phyloP scores from a whole-genome alignment of 2,888 invertebrate genomes.

The Sphaerophoria taeniata region DNA sequence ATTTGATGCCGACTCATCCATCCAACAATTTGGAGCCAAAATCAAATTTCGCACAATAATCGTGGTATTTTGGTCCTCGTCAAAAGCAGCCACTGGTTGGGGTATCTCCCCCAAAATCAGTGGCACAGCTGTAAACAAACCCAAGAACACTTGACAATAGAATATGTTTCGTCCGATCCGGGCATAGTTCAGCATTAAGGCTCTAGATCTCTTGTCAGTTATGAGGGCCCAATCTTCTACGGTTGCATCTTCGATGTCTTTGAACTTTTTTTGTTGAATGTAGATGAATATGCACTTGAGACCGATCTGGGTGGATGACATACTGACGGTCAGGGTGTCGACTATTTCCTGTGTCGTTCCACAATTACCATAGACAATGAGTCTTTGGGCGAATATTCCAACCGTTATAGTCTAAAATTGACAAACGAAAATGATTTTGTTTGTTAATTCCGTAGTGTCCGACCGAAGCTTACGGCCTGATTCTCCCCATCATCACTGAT shows the following conservation, averaged over 20 bases:
- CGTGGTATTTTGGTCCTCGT: constrained; percentile 2
- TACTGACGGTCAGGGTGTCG: constrained; percentile 17
- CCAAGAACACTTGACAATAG: constrained; percentile 22
- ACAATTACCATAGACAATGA: constrained; percentile 6
- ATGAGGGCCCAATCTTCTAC: constrained; percentile 25
- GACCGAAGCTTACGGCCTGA: too few relatives aligned
- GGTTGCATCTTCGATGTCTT: constrained; percentile 3
- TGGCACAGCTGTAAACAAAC: constrained; percentile 12
- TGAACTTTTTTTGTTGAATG: constrained; percentile 1
- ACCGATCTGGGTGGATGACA: constrained; percentile 29
- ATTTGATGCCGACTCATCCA: background rate
- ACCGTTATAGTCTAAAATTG: constrained; percentile 5
- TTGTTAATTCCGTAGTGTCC: too few relatives aligned
- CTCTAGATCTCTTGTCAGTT: background rate
- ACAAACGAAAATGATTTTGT: background rate
- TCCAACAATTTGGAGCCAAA: constrained; percentile 29
- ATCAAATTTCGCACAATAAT: background rate
- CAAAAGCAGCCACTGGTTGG: background rate
- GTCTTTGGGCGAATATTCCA: constrained; percentile 14
- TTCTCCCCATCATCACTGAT: too few relatives aligned
- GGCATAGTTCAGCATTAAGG: constrained; percentile 16
- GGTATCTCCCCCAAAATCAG: constrained; percentile 20
- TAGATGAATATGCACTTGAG: constrained; percentile 18
- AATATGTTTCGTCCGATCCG: constrained; percentile 1
- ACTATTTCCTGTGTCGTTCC: constrained; percentile 33